Conservation (phyloP, 2,797 vertebrate genomes). For the Caiman crocodilus region DNA sequence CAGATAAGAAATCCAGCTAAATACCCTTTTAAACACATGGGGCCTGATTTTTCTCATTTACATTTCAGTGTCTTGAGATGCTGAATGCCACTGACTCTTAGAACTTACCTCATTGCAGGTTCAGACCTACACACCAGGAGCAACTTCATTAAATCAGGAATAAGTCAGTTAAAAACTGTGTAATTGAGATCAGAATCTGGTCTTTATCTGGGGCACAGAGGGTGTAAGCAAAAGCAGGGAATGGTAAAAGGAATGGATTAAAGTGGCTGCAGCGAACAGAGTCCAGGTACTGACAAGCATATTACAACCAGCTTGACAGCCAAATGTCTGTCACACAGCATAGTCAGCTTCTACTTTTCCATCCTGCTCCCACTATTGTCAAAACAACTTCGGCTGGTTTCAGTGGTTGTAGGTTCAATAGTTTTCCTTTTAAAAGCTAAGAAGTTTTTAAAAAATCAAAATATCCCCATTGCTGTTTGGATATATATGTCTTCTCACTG, state of each 20-base stretch:
- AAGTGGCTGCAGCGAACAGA: neutral
- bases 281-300: neutral
- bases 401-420: neutral
- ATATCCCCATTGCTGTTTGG: neutral
- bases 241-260: neutral
- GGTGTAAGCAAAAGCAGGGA: neutral
- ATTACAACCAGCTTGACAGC: neutral
- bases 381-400: neutral
- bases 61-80: accelerated
- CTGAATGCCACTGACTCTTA: neutral
- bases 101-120: neutral
- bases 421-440: constrained; percentile 6
- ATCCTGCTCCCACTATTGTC: neutral
- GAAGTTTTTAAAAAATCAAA: constrained; percentile 5
- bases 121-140: neutral
- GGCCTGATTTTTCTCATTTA: neutral
- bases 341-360: neutral
- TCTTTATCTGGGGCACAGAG: neutral
- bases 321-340: neutral
- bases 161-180: neutral
- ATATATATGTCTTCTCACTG: neutral
- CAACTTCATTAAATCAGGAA: neutral
- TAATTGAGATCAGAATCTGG: neutral
- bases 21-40: neutral
- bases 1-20: neutral